A percentile compares a stretch with the other conserved stretches of the same genome.
phyloP scores from a whole-genome alignment of 2,888 invertebrate genomes.

The Drosophila silvestris region DNA sequence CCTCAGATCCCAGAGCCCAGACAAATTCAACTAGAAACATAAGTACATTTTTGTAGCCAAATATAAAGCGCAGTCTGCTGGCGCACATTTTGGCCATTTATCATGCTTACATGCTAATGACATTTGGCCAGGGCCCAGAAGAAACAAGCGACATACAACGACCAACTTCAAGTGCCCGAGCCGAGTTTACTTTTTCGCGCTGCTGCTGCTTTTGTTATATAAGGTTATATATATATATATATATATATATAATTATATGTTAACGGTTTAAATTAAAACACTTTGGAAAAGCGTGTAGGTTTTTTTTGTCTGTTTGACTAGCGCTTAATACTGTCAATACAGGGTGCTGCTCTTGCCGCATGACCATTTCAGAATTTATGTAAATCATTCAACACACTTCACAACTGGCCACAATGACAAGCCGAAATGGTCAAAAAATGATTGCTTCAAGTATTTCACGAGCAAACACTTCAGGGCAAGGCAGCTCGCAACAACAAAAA shows the following conservation, averaged over 20 bases:
- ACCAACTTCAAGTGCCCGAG: constrained; percentile 52
- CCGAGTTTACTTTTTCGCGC: constrained; percentile 19
- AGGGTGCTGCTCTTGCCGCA: constrained; percentile 59
- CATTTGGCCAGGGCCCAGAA: constrained; percentile 59
- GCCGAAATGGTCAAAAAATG: constrained; percentile 63
- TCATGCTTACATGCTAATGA: constrained; percentile 80
- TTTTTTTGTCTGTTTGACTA: constrained; percentile 60
- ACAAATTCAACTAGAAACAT: constrained; percentile 31
- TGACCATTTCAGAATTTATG: constrained; percentile 75
- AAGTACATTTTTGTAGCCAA: constrained; percentile 23
- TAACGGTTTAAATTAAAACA: constrained; percentile 64
- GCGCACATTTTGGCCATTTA: constrained; percentile 70
- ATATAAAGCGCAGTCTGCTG: constrained; percentile 37
- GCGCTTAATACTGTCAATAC: constrained; percentile 77
- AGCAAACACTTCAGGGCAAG: constrained; percentile 71
- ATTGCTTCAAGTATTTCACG: constrained; percentile 76
- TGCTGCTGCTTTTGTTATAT: constrained; percentile 41
- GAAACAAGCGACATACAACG: constrained; percentile 38
- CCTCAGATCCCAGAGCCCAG: constrained; percentile 12
- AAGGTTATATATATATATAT: constrained; percentile 62
- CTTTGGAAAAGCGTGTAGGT: constrained; percentile 54
- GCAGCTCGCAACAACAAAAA: constrained; percentile 8
- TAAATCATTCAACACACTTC: constrained; percentile 78
- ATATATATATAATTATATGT: constrained; percentile 44
- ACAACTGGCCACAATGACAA: constrained; percentile 71